Percentiles rank a stretch among this genome's conserved stretches.
Evolutionary conservation across 2,113 vertebrate genomes (phyloP).

Genomic region (Lepus europaeus): DNA sequence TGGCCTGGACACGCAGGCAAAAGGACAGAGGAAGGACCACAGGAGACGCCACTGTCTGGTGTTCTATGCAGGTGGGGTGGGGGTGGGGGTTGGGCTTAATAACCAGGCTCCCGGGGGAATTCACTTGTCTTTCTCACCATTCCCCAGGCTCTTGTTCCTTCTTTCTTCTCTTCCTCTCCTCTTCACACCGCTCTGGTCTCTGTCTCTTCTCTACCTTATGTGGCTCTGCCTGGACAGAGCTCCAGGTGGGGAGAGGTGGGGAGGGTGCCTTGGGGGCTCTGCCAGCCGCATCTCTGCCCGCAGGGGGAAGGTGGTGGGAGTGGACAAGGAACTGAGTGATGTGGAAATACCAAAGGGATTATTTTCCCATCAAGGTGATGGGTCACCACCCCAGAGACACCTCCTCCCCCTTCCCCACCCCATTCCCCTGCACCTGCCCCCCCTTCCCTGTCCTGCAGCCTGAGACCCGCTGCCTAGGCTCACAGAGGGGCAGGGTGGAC

Average conservation of each 20-base stretch:
- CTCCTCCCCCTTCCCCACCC: no score
- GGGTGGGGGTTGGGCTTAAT: no score
- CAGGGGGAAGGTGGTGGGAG: conserved; percentile 86
- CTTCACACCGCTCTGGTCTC: conserved; percentile 88
- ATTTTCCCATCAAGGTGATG: conserved; percentile 87
- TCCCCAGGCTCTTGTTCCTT: conserved; percentile 83
- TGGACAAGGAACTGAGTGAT: no score
- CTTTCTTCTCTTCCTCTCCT: conserved; percentile 87
- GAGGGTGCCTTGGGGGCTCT: no score
- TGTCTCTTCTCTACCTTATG: conserved; percentile 87
- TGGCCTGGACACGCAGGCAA: no score
- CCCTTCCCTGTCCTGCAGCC: neutral
- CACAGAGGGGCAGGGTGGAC: neutral
- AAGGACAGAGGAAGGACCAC: no score
- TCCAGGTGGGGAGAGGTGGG: neutral
- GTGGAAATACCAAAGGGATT: conserved; percentile 89
- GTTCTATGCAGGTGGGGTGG: no score
- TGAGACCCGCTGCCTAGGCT: neutral
- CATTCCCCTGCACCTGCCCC: no score
- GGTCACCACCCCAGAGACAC: no score
- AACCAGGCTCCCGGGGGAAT: no score
- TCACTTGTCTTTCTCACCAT: neutral
- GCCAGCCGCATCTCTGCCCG: no score
- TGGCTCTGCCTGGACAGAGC: conserved; percentile 87
- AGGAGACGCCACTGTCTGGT: no score